Evolutionary conservation across 1,140 invertebrate species (phyloP), one percentile per base, ranked within the genome.

Genomic region (Macrostomum lignano): DNA sequence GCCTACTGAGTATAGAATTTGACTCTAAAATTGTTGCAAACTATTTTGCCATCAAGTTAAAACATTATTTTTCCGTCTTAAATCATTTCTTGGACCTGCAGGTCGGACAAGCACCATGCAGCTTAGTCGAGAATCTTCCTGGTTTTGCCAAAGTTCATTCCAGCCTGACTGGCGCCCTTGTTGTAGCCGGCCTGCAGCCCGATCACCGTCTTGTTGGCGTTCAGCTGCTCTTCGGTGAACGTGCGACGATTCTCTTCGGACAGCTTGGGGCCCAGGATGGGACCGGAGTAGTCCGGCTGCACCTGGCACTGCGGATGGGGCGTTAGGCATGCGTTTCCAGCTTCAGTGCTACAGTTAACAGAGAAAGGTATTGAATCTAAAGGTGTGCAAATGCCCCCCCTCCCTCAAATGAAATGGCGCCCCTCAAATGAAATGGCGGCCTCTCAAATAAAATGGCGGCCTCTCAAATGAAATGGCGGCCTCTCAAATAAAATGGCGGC

Each of bases 191-290:
- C 45, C 37, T 55, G 52, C 21, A 88, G 62, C 37, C 74, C 75
- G 47, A 88, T 86, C 33, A 86, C 71, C 23, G 69, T 70, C 44
- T 86, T 73, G 1, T 78, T 75, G 13, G 78, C 78, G 38, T 70
- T 67, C 26, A 86, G 57, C 49, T 82, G 77, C 53, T 86, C 79
- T 21, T 86, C 75, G 7, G 71, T 68, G 36, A 61, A 64, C 10
- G 49, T 40, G 38, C 81, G 35, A 20, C 39, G 36, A 38, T 5
- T 28, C 9, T 28, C 17, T 3, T 7, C 4, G 9, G 74, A 51
- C 3, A 76, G 75, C 44, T 67, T 71, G 0, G 76, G 75, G 37
- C 77, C 77, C 19, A 82, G 60, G 39, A 62, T 70, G 17, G 78
- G 78, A 41, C 78, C 78, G 21, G 61, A 65, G 68, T 69, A 86